These are phyloP conservation scores for Varroa destructor DNA, from an alignment of 1,140 invertebrate genomes.

Conservation along the genomic window DNA sequence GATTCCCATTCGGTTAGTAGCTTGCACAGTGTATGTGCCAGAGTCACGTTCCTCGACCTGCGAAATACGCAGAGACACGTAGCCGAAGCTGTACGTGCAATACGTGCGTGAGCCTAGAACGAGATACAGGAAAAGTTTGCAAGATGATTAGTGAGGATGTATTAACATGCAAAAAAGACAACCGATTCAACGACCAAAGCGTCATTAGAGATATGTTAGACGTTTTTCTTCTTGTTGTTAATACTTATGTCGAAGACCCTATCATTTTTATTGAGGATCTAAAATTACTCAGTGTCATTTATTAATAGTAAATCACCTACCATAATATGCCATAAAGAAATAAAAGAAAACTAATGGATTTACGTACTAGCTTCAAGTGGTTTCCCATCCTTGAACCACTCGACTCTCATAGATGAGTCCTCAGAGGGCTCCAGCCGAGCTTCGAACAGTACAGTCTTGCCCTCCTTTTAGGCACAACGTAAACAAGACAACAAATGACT, in stretches of 20 bases:
- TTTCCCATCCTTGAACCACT: slow-evolving; percentile 87
- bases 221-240: background rate
- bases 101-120: slow-evolving; percentile 65
- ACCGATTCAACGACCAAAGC: background rate
- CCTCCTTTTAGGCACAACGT: slow-evolving; percentile 47
- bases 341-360: background rate
- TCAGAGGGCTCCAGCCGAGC: slow-evolving; percentile 81
- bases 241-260: background rate
- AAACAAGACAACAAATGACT: background rate
- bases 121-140: slow-evolving; percentile 26
- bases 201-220: background rate
- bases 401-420: slow-evolving; percentile 75
- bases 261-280: background rate
- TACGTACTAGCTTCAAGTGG: slow-evolving; percentile 67
- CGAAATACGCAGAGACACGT: slow-evolving; percentile 88
- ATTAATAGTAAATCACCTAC: slow-evolving; percentile 23
- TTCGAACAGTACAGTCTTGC: slow-evolving; percentile 87
- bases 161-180: slow-evolving; percentile 4
- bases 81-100: slow-evolving; percentile 89
- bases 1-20: slow-evolving; percentile 72
- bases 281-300: background rate
- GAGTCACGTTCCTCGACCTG: slow-evolving; percentile 76
- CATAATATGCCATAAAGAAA: slow-evolving; percentile 6
- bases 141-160: background rate
- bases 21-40: slow-evolving; percentile 77